phyloP scores from a whole-genome alignment of 2,888 invertebrate species.

The Tholera decimalis region DNA sequence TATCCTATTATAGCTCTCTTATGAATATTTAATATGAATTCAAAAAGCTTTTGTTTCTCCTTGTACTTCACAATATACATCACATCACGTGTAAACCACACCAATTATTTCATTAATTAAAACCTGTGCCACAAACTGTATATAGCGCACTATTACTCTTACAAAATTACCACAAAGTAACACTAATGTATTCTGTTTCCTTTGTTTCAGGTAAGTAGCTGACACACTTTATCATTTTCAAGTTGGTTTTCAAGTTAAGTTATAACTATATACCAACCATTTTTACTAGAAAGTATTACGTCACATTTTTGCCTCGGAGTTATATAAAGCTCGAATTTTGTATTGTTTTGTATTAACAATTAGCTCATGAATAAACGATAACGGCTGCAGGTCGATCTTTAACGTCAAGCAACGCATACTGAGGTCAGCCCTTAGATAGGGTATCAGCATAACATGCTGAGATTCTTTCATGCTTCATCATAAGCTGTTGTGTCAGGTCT shows the following conservation, averaged over 20 bases:
- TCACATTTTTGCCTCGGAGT: not conserved
- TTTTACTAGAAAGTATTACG: slow-evolving; percentile 8
- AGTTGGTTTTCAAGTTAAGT: slow-evolving; percentile 24
- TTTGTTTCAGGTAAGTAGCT: slow-evolving; percentile 59
- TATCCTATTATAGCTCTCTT: not conserved
- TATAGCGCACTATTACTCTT: slow-evolving; percentile 22
- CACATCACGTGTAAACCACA: not conserved
- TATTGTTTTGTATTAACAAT: not conserved
- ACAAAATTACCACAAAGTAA: slow-evolving; percentile 31
- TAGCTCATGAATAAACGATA: too few relatives aligned
- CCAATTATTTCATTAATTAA: slow-evolving; percentile 25
- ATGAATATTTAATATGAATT: not conserved
- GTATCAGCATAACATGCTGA: too few relatives aligned
- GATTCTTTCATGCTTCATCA: too few relatives aligned
- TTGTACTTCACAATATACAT: not conserved
- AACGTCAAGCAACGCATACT: too few relatives aligned
- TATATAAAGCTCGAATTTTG: not conserved
- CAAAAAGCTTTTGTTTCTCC: not conserved
- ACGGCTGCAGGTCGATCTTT: too few relatives aligned
- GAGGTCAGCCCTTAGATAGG: too few relatives aligned
- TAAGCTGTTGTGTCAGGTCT: too few relatives aligned
- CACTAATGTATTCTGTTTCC: slow-evolving; percentile 37
- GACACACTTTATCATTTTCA: slow-evolving; percentile 35
- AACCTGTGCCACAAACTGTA: slow-evolving; percentile 6
- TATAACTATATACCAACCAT: not conserved